phyloP scores from a whole-genome alignment of 1,140 invertebrate genomes.

The Ostrea denselamellosa region DNA sequence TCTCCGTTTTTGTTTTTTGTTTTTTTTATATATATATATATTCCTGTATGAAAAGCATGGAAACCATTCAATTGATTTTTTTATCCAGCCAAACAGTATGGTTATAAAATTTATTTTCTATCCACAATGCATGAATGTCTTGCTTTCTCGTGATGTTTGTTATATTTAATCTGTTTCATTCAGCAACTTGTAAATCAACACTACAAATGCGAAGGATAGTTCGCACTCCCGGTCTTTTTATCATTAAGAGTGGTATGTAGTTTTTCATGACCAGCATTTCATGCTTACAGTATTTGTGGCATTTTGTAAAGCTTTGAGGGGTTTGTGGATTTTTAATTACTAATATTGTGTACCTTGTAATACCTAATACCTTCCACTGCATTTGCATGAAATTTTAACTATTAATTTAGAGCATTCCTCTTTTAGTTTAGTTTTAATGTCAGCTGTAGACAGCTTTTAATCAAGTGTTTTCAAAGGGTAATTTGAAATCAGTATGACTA shows the following conservation, averaged over 20 bases:
- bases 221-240: constrained; percentile 31
- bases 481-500: no score
- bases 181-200: constrained; percentile 19
- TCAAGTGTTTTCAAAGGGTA: no score
- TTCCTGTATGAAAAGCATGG: background rate
- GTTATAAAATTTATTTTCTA: background rate
- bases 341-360: background rate
- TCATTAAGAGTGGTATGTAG: constrained; percentile 42
- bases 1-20: background rate
- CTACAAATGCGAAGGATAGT: constrained; percentile 20
- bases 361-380: background rate
- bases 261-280: background rate
- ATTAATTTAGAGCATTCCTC: background rate
- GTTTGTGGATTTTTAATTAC: background rate
- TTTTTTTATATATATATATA: no score
- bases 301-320: background rate
- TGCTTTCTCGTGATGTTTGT: constrained; percentile 13
- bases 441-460: no score
- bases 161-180: constrained; percentile 30
- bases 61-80: background rate
- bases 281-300: constrained; percentile 19
- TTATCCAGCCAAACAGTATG: background rate
- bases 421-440: no score
- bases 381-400: constrained; percentile 10
- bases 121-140: constrained; percentile 19